A percentile compares a stretch with the other conserved stretches of the same genome.
These are phyloP conservation scores for Stenotaenia linearis DNA, from an alignment of 2,888 invertebrate species.

Conservation along the genomic window DNA sequence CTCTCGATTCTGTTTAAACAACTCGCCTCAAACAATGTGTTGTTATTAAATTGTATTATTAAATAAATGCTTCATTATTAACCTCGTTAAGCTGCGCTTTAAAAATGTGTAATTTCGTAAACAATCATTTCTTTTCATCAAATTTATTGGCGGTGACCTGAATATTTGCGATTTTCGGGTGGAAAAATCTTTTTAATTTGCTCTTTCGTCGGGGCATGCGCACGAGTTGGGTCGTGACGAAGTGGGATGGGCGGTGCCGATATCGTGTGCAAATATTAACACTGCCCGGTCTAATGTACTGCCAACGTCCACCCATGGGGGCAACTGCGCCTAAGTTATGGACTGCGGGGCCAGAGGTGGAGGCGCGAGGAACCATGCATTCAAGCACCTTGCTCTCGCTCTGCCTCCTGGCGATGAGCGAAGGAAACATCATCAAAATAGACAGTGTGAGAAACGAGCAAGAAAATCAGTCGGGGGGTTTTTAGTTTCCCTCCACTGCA, in stretches of 20 bases:
- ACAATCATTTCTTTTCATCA: not conserved
- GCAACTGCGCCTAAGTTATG: not conserved
- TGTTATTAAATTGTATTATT: not conserved
- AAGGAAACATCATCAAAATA: not conserved
- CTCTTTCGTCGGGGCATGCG: not conserved
- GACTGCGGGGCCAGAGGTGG: not conserved
- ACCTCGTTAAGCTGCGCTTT: not conserved
- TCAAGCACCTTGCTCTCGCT: not conserved
- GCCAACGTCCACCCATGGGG: constrained; percentile 9
- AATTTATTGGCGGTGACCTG: not conserved
- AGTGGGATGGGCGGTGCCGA: not conserved
- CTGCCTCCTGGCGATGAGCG: not conserved
- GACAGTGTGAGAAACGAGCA: not conserved
- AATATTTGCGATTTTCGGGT: no score
- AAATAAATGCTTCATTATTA: not conserved
- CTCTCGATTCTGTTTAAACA: not conserved
- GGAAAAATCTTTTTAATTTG: no score
- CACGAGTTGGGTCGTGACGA: not conserved
- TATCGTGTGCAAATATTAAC: not conserved
- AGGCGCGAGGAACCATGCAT: not conserved
- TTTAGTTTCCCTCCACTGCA: not conserved
- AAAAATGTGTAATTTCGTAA: not conserved
- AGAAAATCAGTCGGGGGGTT: not conserved
- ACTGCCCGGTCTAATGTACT: not conserved
- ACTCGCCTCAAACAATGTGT: not conserved